Percentiles rank a stretch among this genome's conserved stretches.
Evolutionary conservation across 1,140 invertebrate species (phyloP).

Genomic region (Drosophila equinoxialis): DNA sequence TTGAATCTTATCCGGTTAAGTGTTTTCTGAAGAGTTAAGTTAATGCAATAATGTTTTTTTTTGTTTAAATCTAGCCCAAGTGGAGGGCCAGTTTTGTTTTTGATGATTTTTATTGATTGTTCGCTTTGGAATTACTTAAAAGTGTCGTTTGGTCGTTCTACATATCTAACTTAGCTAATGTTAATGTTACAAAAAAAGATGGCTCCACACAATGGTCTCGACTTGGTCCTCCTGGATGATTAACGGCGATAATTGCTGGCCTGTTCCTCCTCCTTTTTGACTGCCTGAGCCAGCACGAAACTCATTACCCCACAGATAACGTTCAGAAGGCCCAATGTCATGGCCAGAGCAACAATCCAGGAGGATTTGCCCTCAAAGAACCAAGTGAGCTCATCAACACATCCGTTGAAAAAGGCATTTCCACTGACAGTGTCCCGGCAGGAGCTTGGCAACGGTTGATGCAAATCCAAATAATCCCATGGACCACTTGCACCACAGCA

Average conservation of each 20-base stretch:
- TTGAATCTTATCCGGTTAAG: no score
- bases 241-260: constrained; percentile 84
- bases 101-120: constrained; percentile 2
- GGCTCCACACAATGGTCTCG: neutral
- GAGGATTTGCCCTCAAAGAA: constrained; percentile 91
- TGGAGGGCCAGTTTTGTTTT: neutral
- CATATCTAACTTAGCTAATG: constrained; percentile 49
- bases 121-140: constrained; percentile 21
- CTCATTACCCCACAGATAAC: constrained; percentile 89
- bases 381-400: constrained; percentile 92
- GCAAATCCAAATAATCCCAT: constrained; percentile 89
- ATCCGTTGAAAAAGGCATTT: constrained; percentile 93
- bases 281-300: constrained; percentile 87
- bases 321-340: constrained; percentile 89
- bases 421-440: constrained; percentile 94
- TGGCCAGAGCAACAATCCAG: constrained; percentile 91
- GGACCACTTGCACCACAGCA: constrained; percentile 93
- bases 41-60: neutral
- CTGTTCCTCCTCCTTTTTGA: constrained; percentile 88
- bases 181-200: constrained; percentile 12
- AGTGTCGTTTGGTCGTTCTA: constrained; percentile 37
- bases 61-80: constrained; percentile 5
- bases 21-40: no score
- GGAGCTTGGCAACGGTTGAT: constrained; percentile 90
- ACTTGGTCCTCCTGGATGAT: neutral